A percentile compares a stretch with the other conserved stretches of the same genome.
These are phyloP conservation scores for Phainopepla nitens DNA, from an alignment of 2,113 vertebrate genomes.

Conservation along the genomic window DNA sequence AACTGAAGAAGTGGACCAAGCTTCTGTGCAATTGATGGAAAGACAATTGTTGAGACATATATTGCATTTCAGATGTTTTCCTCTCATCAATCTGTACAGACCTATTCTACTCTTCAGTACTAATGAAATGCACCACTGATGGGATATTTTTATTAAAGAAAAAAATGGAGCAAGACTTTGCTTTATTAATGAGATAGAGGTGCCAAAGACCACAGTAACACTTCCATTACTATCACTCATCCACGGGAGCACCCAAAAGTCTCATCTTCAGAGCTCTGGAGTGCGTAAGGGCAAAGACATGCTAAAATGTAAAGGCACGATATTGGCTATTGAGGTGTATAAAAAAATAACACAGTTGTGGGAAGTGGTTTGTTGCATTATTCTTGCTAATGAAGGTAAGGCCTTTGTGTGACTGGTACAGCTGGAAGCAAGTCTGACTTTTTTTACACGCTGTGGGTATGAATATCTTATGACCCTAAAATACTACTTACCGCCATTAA, in stretches of 20 bases:
- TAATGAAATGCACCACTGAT: neutral
- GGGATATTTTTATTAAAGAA: neutral
- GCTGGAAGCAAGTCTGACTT: neutral
- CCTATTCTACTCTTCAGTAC: conserved; percentile 45
- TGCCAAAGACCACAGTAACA: conserved; percentile 63
- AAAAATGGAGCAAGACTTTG: conserved; percentile 43
- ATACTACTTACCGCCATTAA: neutral
- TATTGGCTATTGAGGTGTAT: neutral
- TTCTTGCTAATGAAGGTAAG: conserved; percentile 14
- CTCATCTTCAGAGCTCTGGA: conserved; percentile 41
- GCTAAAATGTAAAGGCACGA: conserved; percentile 43
- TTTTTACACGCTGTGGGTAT: neutral
- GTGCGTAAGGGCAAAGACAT: conserved; percentile 3
- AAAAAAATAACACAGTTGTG: neutral
- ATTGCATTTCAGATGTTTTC: conserved; percentile 34
- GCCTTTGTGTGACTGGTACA: neutral
- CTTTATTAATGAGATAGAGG: conserved; percentile 57
- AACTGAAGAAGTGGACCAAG: conserved; percentile 72
- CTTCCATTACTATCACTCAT: conserved; percentile 13
- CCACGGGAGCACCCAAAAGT: conserved; percentile 39
- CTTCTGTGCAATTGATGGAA: conserved; percentile 58
- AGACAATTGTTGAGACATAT: neutral
- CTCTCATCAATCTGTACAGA: conserved; percentile 33
- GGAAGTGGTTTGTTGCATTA: neutral
- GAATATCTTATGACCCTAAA: neutral